phyloP scores from a whole-genome alignment of 2,797 vertebrate genomes.

The Peromyscus eremicus region DNA sequence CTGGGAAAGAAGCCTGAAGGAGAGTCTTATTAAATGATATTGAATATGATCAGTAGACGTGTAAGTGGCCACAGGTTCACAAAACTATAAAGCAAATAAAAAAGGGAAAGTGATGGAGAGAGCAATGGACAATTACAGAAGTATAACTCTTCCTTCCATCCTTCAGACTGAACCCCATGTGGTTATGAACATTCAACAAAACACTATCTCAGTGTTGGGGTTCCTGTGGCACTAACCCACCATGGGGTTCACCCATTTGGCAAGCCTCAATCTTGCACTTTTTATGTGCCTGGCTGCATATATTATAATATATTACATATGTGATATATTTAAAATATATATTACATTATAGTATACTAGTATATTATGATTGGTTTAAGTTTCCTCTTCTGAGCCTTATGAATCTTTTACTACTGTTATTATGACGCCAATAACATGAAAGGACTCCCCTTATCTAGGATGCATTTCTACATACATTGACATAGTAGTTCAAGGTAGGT shows the following conservation, averaged over 20 bases:
- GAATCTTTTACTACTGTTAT: not conserved
- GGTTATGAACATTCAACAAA: not conserved
- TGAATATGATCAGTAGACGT: not conserved
- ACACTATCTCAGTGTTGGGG: not conserved
- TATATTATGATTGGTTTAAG: not conserved
- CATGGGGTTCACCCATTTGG: slow-evolving; percentile 27
- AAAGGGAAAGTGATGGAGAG: not conserved
- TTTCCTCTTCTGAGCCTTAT: slow-evolving; percentile 13
- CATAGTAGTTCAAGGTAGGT: not conserved
- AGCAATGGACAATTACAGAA: not conserved
- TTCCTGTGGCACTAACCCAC: not conserved
- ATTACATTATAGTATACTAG: not conserved
- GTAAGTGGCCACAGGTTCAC: not conserved
- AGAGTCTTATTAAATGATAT: not conserved
- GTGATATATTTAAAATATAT: not conserved
- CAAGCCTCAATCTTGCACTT: not conserved
- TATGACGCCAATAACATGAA: not conserved
- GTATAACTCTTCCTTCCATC: not conserved
- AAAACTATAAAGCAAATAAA: slow-evolving; percentile 5
- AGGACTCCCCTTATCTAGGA: not conserved
- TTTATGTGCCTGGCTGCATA: not conserved
- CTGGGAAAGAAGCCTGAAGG: not conserved
- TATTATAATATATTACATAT: not conserved
- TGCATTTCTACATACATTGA: not conserved
- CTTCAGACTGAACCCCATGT: not conserved